Base-by-base conservation (phyloP, 2,888 invertebrate genomes). In the Patella caerulea region DNA sequence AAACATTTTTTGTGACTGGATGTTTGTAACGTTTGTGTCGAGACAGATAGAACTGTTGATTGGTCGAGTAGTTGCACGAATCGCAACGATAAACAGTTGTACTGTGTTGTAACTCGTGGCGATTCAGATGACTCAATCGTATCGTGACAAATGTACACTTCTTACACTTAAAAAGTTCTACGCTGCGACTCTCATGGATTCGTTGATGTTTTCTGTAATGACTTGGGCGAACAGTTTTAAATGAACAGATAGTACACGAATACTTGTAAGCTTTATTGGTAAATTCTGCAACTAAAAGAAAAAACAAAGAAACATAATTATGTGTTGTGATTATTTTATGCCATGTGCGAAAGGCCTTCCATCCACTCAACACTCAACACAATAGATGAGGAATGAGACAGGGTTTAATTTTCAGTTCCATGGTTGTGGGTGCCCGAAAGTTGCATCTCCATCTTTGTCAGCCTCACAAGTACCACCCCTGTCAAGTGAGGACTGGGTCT, bases 171-270 rank as follows among this genome's bases (percentile, higher is more conserved):
- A 85, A 85, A 19, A 89, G 75, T 34, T 87, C 82, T 29, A 82
- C 79, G 24, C 84, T 79, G 77, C 83, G 80, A 56, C 80, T 83
- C 45, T 87, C 83, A 80, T 92, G 92, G 24, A 65, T 24, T 12
- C 74, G 78, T 3, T 91, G 83, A 83, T 92, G 92, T 69, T 89
- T 91, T 11, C 83, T 74, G 75, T 88, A 92, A 80, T 92, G 92
- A 83, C 92, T 92, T 77, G 90, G 90, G 55, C 92, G 85, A 79
- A 92, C 92, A n/a, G 91, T 90, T 82, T 92, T 92, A 81, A 92
- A 92, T 1, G 92, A 92, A 80, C 92, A 92, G n/a, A 87, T 81
- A 4, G 84, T 84, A 79, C 92, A 92, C 81, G 90, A 92, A 82
- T 89, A 91, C 81, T 92, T 92, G 80, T 87, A 92, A 81, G 85